Evolutionary conservation across 2,888 invertebrate genomes (phyloP).

Genomic region (Thera obeliscata): DNA sequence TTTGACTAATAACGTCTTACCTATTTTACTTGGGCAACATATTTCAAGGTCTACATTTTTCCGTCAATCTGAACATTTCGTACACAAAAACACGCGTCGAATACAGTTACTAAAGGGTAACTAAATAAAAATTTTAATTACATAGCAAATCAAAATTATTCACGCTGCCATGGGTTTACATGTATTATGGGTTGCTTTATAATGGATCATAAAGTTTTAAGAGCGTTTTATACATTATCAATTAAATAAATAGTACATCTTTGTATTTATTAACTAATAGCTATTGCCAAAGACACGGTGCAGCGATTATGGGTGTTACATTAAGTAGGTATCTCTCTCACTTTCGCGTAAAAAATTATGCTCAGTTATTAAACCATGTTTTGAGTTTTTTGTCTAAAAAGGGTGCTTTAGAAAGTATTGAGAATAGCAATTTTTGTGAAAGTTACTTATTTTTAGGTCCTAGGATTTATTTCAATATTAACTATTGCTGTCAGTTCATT

Average conservation of each 20-base stretch:
- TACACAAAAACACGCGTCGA: conserved; percentile 50
- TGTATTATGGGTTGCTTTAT: conserved; percentile 44
- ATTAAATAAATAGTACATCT: conserved; percentile 14
- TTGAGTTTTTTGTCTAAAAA: too few relatives aligned
- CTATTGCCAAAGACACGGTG: too few relatives aligned
- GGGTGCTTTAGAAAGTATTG: too few relatives aligned
- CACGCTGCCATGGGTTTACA: conserved; percentile 54
- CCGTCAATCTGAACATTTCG: conserved; percentile 41
- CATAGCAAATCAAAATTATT: conserved; percentile 56
- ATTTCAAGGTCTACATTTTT: conserved; percentile 28
- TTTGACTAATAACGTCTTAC: conserved; percentile 48
- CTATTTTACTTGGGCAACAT: conserved; percentile 25
- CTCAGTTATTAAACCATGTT: too few relatives aligned
- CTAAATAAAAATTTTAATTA: conserved; percentile 54
- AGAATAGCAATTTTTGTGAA: too few relatives aligned
- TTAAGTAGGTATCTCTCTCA: too few relatives aligned
- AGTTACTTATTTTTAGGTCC: too few relatives aligned
- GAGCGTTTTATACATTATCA: conserved; percentile 45
- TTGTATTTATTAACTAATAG: background rate
- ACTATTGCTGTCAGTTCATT: too few relatives aligned
- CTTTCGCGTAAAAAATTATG: too few relatives aligned
- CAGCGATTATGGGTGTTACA: too few relatives aligned
- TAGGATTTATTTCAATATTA: too few relatives aligned
- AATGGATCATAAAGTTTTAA: conserved; percentile 58
- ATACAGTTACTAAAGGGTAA: conserved; percentile 40